Evolutionary conservation across 2,888 invertebrate species (phyloP), one percentile per base, ranked within the genome.

Genomic region (Pedicia rivosa): DNA sequence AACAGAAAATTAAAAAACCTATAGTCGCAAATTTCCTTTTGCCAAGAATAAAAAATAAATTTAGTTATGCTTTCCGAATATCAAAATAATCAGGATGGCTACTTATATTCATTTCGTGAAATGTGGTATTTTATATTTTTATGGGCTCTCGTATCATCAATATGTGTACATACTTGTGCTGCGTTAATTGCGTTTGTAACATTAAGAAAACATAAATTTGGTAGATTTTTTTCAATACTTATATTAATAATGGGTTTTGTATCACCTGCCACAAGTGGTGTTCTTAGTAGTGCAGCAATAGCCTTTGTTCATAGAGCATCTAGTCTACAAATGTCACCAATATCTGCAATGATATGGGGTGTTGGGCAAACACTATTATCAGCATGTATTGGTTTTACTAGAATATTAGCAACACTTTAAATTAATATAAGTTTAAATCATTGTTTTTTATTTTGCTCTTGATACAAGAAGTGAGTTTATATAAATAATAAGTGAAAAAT

Each of bases 101-200:
- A 71, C 39, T 64, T 78, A 47, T 72, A 74, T 56, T 75, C 74
- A 42, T 76, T 83, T 68, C 66, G 77, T 66, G 90, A 91, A 64
- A 94, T 94, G 83, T 94, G 92, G 92, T 92, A 91, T 62, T 84
- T 90, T 56, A 81, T 94, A 57, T 94, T 94, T 65, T 67, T 94
- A 52, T 94, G 92, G 91, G 87, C 88, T 41, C 67, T 94, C 53
- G 86, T 90, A 59, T 92, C 92, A 10, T 94, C 92, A 35, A 74
- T 92, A 52, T 77, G 92, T 56, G 84, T 94, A 46, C 92, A 94
- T 62, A 79, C 78, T 36, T 79, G 90, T 56, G 92, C 92, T 39
- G 87, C 87, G 37, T 64, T 84, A 37, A 84, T 94, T 47, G 86
- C 92, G 33, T 90, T 94, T 57, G 80, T 82, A 43, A 88, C 88